Base-by-base conservation (phyloP, 2,888 invertebrate genomes). In the Mythimna loreyi region DNA sequence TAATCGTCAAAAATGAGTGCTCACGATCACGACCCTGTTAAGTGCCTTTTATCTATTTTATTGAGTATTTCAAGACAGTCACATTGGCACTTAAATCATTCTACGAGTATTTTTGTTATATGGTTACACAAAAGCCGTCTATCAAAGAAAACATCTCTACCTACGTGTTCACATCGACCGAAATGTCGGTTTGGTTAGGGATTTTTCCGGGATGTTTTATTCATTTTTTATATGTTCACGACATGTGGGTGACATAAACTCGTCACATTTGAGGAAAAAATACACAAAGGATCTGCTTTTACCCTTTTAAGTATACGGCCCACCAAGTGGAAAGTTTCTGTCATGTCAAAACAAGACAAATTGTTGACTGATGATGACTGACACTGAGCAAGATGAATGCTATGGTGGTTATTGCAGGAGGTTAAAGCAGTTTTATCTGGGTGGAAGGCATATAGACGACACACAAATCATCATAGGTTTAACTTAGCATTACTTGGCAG, bases 181-280 rank as follows among this genome's bases (percentile, higher is more conserved):
- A 49, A 56, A 43, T 11, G n/a, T 47, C 13, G 8, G 13, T 25
- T 72, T 33, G 19, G 11, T 45, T 56, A 23, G n/a, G 33, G 25
- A 50, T n/a, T 56, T 63, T 47, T 33, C 19, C 33, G 5, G 28
- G 21, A 56, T 72, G 40, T 72, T 53, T 74, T 67, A 67, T 58
- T 47, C 25, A 66, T 67, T 67, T 58, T 47, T 49, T 33, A 33
- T 53, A 67, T 59, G 52, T 66, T 58, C 59, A 6, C 23, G 53
- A 33, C 58, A 55, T 49, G 40, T 56, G 28, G 23, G 68, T 56
- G 68, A 57, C 68, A 58, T 68, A 75, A 68, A 68, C 40, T 60
- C 60, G 53, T 49, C 67, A 59, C 67, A 23, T 72, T 55, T 55
- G 40, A 49, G 58, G 47, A 49, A 33, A 73, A 33, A 55, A 43